phyloP scores from a whole-genome alignment of 2,797 vertebrate species.

The Urocyon cinereoargenteus region DNA sequence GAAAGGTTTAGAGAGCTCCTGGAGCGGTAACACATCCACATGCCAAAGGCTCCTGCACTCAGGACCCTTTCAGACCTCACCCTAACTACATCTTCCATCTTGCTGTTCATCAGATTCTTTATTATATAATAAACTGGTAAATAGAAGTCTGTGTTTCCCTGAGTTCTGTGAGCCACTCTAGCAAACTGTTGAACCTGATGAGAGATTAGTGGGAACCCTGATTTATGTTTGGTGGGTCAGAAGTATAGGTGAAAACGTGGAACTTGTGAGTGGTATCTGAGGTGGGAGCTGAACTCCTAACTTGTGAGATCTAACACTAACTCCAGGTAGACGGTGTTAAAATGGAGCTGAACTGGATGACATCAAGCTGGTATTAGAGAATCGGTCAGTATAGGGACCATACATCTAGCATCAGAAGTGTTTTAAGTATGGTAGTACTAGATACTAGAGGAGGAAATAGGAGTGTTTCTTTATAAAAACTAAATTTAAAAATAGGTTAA shows the following conservation, averaged over 20 bases:
- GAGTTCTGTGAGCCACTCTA: background rate
- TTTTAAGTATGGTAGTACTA: background rate
- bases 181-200: too few relatives aligned
- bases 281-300: background rate
- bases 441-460: background rate
- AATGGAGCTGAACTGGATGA: background rate
- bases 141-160: background rate
- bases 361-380: background rate
- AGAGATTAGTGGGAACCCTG: background rate
- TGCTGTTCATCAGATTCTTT: background rate
- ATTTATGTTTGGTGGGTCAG: background rate
- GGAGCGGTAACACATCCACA: background rate
- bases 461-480: background rate
- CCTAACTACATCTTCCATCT: background rate
- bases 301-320: background rate
- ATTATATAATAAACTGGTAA: background rate
- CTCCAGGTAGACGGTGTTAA: background rate
- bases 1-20: background rate
- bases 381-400: background rate
- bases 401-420: background rate
- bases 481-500: background rate
- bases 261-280: background rate
- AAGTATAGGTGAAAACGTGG: background rate
- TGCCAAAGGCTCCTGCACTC: background rate
- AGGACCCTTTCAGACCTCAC: too few relatives aligned